Conservation (phyloP, 2,113 vertebrate species). For the Grammomys dolichurus region DNA sequence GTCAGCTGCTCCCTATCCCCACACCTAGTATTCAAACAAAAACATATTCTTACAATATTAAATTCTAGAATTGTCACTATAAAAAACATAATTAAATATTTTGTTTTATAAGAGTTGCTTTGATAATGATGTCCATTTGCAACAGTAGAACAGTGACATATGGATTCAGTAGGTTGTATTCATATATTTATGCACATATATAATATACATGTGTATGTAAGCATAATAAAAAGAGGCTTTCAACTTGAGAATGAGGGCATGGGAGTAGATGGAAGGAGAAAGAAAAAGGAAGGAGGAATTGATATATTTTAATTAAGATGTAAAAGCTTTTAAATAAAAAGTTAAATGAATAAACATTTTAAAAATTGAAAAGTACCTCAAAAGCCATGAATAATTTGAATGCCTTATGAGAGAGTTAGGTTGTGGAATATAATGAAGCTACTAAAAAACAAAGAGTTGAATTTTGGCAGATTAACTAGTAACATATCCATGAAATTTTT, state of each 20-base stretch:
- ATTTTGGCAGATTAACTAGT: neutral
- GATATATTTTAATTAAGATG: neutral
- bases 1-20: too few species aligned
- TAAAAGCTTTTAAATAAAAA: neutral
- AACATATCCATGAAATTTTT: neutral
- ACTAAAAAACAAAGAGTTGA: neutral
- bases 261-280: neutral
- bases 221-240: neutral
- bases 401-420: neutral
- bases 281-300: neutral
- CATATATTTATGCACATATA: neutral
- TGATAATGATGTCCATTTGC: neutral
- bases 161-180: neutral
- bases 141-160: neutral
- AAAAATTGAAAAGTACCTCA: slow-evolving; percentile 16
- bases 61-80: too few species aligned
- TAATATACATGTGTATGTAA: neutral
- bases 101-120: neutral
- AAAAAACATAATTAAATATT: neutral
- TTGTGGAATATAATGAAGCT: neutral
- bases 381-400: slow-evolving; percentile 8
- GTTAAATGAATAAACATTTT: neutral
- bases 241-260: neutral
- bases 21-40: too few species aligned
- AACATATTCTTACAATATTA: too few species aligned